Evolutionary conservation across 2,113 vertebrate genomes (phyloP).

Genomic region (Saguinus imperator): DNA sequence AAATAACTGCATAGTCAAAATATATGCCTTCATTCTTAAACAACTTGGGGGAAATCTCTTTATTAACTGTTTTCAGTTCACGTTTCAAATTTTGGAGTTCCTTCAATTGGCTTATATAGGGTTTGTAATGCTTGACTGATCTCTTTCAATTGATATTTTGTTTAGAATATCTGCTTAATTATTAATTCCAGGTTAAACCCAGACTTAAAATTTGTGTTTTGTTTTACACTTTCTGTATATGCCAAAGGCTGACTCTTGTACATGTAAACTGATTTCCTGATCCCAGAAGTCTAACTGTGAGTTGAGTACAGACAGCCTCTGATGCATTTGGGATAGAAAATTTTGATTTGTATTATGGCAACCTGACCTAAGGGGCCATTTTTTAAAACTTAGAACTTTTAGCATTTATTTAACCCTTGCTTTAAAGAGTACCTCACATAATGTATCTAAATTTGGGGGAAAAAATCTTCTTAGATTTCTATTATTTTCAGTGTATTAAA

Average conservation of each 20-base stretch:
- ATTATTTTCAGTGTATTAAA: not conserved
- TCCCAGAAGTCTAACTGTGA: not conserved
- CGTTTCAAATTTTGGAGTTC: not conserved
- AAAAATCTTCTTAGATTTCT: not conserved
- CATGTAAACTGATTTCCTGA: not conserved
- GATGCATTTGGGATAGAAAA: not conserved
- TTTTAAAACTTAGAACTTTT: not conserved
- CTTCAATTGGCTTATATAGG: not conserved
- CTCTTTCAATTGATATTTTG: not conserved
- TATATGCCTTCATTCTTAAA: not conserved
- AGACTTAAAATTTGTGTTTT: not conserved
- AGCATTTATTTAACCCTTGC: not conserved
- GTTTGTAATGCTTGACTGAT: not conserved
- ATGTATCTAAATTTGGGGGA: not conserved
- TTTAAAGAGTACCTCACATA: not conserved
- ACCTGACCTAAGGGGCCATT: not conserved
- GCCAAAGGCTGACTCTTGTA: not conserved
- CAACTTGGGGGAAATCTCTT: not conserved
- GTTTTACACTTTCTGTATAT: not conserved
- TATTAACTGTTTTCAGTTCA: not conserved
- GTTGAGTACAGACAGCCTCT: not conserved
- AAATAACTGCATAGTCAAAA: not conserved
- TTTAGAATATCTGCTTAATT: not conserved
- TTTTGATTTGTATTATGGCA: not conserved
- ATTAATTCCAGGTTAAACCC: not conserved